phyloP scores from a whole-genome alignment of 2,797 vertebrate genomes.

The Periparus ater region DNA sequence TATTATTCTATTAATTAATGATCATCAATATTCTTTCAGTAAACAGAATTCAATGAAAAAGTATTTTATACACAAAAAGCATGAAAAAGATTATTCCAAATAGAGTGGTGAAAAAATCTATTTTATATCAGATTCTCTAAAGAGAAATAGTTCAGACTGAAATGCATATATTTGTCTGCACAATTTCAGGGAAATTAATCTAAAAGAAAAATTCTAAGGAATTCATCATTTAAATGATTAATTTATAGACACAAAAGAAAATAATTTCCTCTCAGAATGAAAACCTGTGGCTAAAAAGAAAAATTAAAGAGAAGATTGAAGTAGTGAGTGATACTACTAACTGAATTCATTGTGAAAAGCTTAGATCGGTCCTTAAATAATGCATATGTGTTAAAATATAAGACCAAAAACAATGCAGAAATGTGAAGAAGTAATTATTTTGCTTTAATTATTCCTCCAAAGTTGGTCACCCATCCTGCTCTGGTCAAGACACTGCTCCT shows the following conservation, averaged over 20 bases:
- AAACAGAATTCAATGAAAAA: background rate
- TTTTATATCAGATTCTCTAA: background rate
- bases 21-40: background rate
- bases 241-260: background rate
- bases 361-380: background rate
- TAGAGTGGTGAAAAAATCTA: background rate
- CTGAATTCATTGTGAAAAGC: background rate
- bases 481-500: background rate
- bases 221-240: background rate
- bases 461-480: background rate
- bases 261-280: background rate
- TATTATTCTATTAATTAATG: background rate
- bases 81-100: background rate
- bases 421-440: background rate
- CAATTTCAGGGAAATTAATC: background rate
- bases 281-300: background rate
- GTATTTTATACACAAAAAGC: background rate
- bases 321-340: background rate
- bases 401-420: background rate
- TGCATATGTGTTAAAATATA: accelerated
- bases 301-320: background rate
- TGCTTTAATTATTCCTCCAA: background rate
- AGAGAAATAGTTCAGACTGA: background rate
- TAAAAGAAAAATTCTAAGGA: background rate
- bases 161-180: background rate